phyloP scores from a whole-genome alignment of 35 echinoderm and acorn worm genomes.

The Ophiothrix spiculata region DNA sequence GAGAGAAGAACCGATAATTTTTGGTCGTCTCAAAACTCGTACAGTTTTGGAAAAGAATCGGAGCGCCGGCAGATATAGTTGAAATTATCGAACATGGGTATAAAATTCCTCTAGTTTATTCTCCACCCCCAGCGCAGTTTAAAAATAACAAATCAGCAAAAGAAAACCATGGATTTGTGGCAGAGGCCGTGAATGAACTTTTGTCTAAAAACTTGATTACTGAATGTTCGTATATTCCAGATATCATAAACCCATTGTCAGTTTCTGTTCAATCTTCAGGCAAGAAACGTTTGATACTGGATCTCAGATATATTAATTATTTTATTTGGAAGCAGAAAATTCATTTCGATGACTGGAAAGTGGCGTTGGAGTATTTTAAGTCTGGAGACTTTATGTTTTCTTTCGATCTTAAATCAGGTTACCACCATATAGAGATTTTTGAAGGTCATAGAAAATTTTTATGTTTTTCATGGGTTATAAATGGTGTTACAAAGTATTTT shows the following conservation, averaged over 20 bases:
- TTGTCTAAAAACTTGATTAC: not conserved
- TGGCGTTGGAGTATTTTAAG: not conserved
- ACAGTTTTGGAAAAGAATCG: slow-evolving; percentile 27
- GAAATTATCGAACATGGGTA: slow-evolving; percentile 27
- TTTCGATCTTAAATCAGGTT: not conserved
- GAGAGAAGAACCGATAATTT: slow-evolving; percentile 2
- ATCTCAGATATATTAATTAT: not conserved
- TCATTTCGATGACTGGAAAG: slow-evolving; percentile 10
- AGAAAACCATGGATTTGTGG: not conserved
- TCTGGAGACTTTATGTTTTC: not conserved
- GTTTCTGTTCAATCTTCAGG: not conserved
- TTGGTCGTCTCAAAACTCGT: not conserved
- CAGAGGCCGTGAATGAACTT: not conserved
- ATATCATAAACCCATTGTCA: not conserved
- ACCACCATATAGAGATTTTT: slow-evolving; percentile 21
- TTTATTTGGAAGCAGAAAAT: not conserved
- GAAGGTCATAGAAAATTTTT: not conserved
- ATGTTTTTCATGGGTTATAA: not conserved
- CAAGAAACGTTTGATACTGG: slow-evolving; percentile 10
- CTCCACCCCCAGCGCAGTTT: not conserved
- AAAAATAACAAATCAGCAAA: not conserved
- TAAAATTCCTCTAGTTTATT: slow-evolving; percentile 11
- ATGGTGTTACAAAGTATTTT: not conserved
- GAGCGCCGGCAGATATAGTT: slow-evolving; percentile 15
- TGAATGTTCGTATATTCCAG: not conserved